Evolutionary conservation across 2,797 vertebrate species (phyloP).

Genomic region (Betta splendens): DNA sequence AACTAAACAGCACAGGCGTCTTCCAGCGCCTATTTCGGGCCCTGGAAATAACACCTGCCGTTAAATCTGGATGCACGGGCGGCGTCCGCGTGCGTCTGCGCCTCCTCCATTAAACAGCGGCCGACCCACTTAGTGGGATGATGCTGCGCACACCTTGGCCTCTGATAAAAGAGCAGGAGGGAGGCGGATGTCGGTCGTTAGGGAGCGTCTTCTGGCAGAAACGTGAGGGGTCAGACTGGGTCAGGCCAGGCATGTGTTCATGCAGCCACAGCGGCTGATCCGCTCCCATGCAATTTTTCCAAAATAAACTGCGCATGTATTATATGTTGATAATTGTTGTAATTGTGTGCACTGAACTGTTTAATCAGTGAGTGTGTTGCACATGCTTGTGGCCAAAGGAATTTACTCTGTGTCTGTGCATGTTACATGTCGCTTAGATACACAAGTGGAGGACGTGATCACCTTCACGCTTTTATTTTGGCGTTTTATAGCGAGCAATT

Average conservation of each 20-base stretch:
- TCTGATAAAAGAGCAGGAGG: conserved; percentile 48
- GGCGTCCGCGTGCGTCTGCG: conserved; percentile 51
- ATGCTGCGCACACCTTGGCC: conserved; percentile 69
- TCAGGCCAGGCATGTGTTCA: too few relatives aligned
- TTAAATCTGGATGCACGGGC: conserved; percentile 38
- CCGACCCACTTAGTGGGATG: conserved; percentile 69
- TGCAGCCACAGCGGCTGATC: too few relatives aligned
- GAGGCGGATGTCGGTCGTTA: conserved; percentile 64
- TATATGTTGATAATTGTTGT: too few relatives aligned
- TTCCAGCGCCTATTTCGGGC: conserved; percentile 61
- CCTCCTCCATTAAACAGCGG: conserved; percentile 62
- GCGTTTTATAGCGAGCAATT: conserved; percentile 42
- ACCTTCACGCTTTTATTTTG: too few relatives aligned
- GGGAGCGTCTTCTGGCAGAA: conserved; percentile 41
- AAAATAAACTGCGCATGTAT: neutral
- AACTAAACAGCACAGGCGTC: conserved; percentile 55
- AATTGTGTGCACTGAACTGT: too few relatives aligned
- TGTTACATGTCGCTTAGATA: conserved; percentile 55
- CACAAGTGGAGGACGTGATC: conserved; percentile 31
- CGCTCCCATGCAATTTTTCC: too few relatives aligned
- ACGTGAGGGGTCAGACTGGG: conserved; percentile 58
- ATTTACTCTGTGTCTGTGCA: neutral
- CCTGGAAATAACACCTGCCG: conserved; percentile 55
- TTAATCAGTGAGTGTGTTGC: too few relatives aligned
- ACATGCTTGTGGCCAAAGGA: conserved; percentile 57